phyloP scores from a whole-genome alignment of 2,888 invertebrate species.

The Stictocephala bisonia region DNA sequence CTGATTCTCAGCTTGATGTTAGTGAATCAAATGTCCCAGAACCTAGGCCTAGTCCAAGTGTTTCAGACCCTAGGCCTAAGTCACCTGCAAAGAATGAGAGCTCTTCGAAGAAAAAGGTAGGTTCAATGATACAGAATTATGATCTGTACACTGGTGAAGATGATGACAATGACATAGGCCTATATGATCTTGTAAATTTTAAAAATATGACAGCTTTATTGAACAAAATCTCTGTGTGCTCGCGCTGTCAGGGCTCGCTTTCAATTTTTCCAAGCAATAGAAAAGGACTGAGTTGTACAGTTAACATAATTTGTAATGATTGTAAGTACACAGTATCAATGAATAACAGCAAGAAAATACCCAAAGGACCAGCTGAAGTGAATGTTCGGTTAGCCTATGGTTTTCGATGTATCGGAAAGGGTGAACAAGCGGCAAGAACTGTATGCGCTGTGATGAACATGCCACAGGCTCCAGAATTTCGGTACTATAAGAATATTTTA shows the following conservation, averaged over 20 bases:
- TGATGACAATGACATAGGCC: neutral
- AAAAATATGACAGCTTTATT: neutral
- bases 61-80: constrained; percentile 1
- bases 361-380: neutral
- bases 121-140: constrained; percentile 1
- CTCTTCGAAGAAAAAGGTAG: constrained; percentile 20
- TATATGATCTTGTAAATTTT: too few species aligned
- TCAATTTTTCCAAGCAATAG: constrained; percentile 9
- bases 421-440: constrained; percentile 11
- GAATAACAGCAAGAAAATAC: constrained; percentile 11
- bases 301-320: constrained; percentile 14
- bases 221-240: constrained; percentile 26
- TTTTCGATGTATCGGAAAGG: constrained; percentile 11
- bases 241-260: constrained; percentile 25
- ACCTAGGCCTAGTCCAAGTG: neutral
- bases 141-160: constrained; percentile 10
- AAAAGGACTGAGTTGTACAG: constrained; percentile 15
- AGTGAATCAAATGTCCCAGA: neutral
- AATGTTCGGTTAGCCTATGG: constrained; percentile 8
- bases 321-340: neutral
- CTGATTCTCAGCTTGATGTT: neutral
- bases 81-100: constrained; percentile 7
- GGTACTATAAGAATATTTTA: neutral
- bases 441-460: neutral
- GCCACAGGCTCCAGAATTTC: neutral